Conservation (phyloP, 2,888 invertebrate species). For the Dromius quadrimaculatus region DNA sequence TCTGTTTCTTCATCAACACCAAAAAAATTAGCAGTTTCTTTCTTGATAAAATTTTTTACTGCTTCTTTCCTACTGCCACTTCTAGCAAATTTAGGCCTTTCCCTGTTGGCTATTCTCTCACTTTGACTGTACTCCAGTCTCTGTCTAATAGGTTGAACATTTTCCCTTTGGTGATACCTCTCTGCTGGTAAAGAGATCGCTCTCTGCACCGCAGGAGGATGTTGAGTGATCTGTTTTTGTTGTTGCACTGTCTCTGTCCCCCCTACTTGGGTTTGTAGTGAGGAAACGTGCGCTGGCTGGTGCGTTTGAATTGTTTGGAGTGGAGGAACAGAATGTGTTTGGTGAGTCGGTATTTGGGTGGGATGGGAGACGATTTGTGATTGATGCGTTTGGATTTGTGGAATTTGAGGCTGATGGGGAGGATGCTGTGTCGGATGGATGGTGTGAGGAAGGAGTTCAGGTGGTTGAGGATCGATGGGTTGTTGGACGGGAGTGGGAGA, state of each 20-base stretch:
- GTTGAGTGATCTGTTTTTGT: slow-evolving; percentile 57
- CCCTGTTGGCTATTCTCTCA: slow-evolving; percentile 62
- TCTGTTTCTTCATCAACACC: slow-evolving; percentile 85
- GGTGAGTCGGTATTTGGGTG: no score
- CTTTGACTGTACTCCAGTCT: slow-evolving; percentile 62
- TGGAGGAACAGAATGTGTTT: no score
- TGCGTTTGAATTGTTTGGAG: slow-evolving; percentile 16
- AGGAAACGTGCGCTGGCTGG: not conserved
- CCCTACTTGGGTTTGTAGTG: slow-evolving; percentile 1
- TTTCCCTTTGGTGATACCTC: no score
- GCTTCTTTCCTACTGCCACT: slow-evolving; percentile 66
- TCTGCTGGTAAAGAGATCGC: slow-evolving; percentile 60
- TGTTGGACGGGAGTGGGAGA: slow-evolving; percentile 58
- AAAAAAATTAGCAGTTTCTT: slow-evolving; percentile 87
- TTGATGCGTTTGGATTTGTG: slow-evolving; percentile 47
- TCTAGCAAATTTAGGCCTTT: slow-evolving; percentile 64
- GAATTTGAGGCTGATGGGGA: not conserved
- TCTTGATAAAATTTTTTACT: slow-evolving; percentile 76
- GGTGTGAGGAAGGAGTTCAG: slow-evolving; percentile 63
- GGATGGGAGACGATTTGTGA: slow-evolving; percentile 60
- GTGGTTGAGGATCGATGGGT: slow-evolving; percentile 62
- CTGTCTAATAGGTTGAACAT: slow-evolving; percentile 8
- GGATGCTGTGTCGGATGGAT: slow-evolving; percentile 52
- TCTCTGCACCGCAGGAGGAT: slow-evolving; percentile 58
- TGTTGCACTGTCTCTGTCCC: slow-evolving; percentile 22